phyloP scores from a whole-genome alignment of 2,113 vertebrate genomes.

The Lagenorhynchus albirostris region DNA sequence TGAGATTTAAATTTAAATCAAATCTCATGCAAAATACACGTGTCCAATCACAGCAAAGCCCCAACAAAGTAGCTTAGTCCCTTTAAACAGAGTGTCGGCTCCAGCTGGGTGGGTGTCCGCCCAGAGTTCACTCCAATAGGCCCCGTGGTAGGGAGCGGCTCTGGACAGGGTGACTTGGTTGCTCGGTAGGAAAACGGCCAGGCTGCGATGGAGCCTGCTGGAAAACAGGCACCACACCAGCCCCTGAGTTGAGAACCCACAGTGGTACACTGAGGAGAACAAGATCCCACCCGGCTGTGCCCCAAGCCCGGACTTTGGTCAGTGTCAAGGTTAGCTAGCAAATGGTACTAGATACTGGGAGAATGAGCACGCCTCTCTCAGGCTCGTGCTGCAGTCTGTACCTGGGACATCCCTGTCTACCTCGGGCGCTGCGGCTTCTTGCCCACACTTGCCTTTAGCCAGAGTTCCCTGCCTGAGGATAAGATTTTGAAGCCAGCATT shows the following conservation, averaged over 20 bases:
- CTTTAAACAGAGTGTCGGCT: constrained; percentile 51
- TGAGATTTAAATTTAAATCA: constrained; percentile 83
- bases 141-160: constrained; percentile 51
- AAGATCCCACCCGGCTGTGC: neutral
- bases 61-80: constrained; percentile 77
- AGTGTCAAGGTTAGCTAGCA: neutral
- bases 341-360: neutral
- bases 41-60: constrained; percentile 78
- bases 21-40: constrained; percentile 80
- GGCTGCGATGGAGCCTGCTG: neutral
- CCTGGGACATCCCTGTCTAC: neutral
- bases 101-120: neutral
- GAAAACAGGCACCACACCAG: neutral
- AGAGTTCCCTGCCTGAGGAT: neutral
- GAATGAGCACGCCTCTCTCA: neutral
- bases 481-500: neutral
- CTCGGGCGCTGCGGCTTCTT: neutral
- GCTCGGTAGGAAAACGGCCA: constrained; percentile 24
- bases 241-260: neutral
- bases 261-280: neutral
- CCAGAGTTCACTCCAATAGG: constrained; percentile 54
- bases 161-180: constrained; percentile 30
- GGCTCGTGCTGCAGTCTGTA: neutral
- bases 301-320: neutral
- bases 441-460: neutral